Conservation (phyloP, 2,797 vertebrate species). For the Hephaestus fuliginosus region DNA sequence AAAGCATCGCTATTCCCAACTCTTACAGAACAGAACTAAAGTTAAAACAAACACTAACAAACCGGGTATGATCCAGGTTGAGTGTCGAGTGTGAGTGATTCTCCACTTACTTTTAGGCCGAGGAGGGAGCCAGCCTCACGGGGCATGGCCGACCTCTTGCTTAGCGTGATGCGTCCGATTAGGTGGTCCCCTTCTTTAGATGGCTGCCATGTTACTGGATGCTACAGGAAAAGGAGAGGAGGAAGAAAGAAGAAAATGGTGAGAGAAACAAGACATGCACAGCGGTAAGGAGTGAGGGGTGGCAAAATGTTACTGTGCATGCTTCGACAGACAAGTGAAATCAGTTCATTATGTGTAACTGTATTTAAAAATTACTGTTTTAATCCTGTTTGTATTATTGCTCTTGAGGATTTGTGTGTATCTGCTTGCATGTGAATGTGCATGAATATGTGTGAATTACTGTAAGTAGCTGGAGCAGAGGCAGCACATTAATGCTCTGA, state of each 20-base stretch:
- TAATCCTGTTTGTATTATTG: background rate
- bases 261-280: too few species aligned
- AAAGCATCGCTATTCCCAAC: conserved; percentile 3
- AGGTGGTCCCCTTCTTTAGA: conserved; percentile 98
- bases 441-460: background rate
- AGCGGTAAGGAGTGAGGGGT: background rate
- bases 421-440: conserved; percentile 6
- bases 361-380: background rate
- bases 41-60: background rate
- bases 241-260: background rate
- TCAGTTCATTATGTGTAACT: background rate
- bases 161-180: conserved; percentile 97
- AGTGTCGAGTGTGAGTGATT: conserved; percentile 1
- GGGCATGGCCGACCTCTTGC: conserved; percentile 97
- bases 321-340: background rate
- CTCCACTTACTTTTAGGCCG: conserved; percentile 93
- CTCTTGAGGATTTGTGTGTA: background rate
- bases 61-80: conserved; percentile 8
- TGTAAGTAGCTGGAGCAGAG: background rate
- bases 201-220: conserved; percentile 98
- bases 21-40: background rate
- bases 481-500: conserved; percentile 5
- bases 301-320: background rate
- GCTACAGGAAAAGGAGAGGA: conserved; percentile 79
- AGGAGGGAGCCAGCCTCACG: conserved; percentile 95